Conservation (phyloP, 1,140 invertebrate genomes). For the Procambarus clarkii region DNA sequence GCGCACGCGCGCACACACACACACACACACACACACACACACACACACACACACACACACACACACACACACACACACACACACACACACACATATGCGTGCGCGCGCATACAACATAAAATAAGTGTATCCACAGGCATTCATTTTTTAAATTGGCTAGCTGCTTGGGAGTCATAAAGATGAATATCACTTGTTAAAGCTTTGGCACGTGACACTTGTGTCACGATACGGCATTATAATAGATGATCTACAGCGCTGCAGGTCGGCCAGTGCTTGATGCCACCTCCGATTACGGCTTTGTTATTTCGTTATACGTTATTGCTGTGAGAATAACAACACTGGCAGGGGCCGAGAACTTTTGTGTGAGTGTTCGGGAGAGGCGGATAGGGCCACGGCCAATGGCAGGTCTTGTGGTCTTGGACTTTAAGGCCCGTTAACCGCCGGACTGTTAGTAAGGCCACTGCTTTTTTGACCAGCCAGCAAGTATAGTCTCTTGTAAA, state of each 20-base stretch:
- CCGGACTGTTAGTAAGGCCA: too few relatives aligned
- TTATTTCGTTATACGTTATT: background rate
- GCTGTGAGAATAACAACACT: background rate
- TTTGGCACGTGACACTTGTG: conserved; percentile 17
- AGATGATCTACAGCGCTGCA: background rate
- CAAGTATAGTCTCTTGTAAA: too few relatives aligned
- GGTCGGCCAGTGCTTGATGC: background rate
- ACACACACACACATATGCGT: too few relatives aligned
- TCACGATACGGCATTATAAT: background rate
- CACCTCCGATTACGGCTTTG: background rate
- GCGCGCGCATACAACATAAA: too few relatives aligned
- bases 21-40: too few relatives aligned
- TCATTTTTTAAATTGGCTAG: background rate
- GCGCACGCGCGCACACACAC: too few relatives aligned
- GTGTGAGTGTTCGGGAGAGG: background rate
- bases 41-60: too few relatives aligned
- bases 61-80: too few relatives aligned
- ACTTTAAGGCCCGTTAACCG: too few relatives aligned
- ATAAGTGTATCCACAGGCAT: too few relatives aligned
- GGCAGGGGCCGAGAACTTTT: background rate
- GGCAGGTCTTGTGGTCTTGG: too few relatives aligned
- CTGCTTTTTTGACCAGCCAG: too few relatives aligned
- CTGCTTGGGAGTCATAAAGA: conserved; percentile 1
- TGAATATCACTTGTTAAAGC: conserved; percentile 26
- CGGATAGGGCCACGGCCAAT: background rate